These are phyloP conservation scores for Pristis pectinata DNA, from an alignment of 2,797 vertebrate species.

Conservation along the genomic window DNA sequence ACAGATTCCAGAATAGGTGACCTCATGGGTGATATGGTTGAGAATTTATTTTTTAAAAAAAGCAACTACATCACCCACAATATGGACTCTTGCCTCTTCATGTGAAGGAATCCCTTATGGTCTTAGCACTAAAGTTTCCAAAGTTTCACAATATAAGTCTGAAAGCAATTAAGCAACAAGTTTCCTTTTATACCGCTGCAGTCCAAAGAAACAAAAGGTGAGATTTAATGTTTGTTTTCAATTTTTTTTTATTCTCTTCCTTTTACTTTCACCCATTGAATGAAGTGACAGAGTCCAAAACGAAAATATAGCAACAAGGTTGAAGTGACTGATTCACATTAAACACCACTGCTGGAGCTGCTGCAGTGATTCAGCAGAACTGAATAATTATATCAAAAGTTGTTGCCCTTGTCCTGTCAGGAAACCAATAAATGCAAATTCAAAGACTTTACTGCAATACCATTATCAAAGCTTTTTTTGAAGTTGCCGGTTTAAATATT, in stretches of 20 bases:
- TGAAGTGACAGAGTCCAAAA: background rate
- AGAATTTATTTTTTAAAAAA: too few species aligned
- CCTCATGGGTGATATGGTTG: too few species aligned
- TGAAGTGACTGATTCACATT: background rate
- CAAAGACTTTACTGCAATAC: background rate
- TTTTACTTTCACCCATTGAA: background rate
- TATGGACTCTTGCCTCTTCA: too few species aligned
- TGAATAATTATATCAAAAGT: background rate
- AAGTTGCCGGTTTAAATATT: slow-evolving; percentile 4
- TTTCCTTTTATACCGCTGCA: too few species aligned
- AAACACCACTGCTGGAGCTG: background rate
- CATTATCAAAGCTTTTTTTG: background rate
- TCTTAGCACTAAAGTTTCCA: background rate
- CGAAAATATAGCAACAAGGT: background rate
- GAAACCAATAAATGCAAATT: background rate
- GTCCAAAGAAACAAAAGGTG: background rate
- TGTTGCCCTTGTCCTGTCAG: background rate
- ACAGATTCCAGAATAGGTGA: too few species aligned
- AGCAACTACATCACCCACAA: too few species aligned
- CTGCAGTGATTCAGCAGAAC: background rate
- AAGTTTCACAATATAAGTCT: background rate
- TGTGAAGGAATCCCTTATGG: background rate
- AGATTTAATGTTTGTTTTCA: background rate
- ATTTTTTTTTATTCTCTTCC: background rate
- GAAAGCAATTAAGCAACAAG: background rate